Conservation (phyloP, 1,140 invertebrate genomes). For the Amphibalanus amphitrite region DNA sequence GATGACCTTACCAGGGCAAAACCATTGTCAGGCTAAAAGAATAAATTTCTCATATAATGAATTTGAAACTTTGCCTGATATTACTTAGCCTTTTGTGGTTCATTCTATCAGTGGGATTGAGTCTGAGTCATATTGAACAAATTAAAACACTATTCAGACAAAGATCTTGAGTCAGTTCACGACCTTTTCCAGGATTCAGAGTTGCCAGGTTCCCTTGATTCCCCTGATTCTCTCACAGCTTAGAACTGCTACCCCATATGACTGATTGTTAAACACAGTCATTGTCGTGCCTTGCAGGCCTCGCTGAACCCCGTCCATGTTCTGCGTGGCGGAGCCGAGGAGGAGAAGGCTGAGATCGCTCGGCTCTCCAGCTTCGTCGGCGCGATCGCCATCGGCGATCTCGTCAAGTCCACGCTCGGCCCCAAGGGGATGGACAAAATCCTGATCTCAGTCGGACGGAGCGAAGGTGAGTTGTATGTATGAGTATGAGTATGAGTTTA, state of each 20-base stretch:
- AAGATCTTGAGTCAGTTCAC: too few relatives aligned
- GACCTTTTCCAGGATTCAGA: too few relatives aligned
- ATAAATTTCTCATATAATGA: too few relatives aligned
- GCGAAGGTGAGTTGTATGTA: conserved; percentile 51
- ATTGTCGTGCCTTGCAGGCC: not conserved
- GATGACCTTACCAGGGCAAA: too few relatives aligned
- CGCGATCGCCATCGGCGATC: conserved; percentile 93
- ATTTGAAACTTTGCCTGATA: too few relatives aligned
- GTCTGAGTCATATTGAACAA: too few relatives aligned
- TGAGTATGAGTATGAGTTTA: too few relatives aligned
- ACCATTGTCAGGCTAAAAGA: too few relatives aligned
- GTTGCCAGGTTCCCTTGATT: too few relatives aligned
- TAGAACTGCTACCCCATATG: not conserved
- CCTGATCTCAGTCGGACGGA: conserved; percentile 60
- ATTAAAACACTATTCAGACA: too few relatives aligned
- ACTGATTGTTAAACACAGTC: not conserved
- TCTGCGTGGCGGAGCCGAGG: conserved; percentile 84
- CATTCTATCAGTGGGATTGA: too few relatives aligned
- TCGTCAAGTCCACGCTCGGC: conserved; percentile 93
- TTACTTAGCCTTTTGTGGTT: too few relatives aligned
- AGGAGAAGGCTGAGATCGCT: conserved; percentile 67
- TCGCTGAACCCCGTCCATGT: conserved; percentile 85
- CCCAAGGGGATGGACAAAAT: conserved; percentile 99
- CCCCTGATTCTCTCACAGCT: not conserved
- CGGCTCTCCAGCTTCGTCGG: conserved; percentile 92